Conservation (phyloP, 2,888 invertebrate genomes). For the Baccha elongata region DNA sequence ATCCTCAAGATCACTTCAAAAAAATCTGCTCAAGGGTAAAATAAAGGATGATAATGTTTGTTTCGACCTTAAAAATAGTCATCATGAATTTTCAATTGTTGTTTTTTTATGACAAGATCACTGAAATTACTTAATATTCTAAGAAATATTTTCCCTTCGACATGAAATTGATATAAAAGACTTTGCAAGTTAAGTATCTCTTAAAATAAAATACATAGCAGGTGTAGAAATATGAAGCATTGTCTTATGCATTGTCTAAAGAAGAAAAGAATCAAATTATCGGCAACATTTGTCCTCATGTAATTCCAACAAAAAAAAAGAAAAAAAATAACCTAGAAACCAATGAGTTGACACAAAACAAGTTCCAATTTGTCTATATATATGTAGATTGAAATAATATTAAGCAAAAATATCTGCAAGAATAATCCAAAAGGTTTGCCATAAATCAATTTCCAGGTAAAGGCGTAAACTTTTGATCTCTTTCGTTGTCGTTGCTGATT, state of each 20-base stretch:
- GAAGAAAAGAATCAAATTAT: constrained; percentile 7
- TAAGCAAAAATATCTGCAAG: constrained; percentile 43
- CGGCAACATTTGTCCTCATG: constrained; percentile 16
- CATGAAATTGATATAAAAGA: constrained; percentile 15
- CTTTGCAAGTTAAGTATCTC: constrained; percentile 31
- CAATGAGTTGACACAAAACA: constrained; percentile 40
- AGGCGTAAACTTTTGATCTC: constrained; percentile 83
- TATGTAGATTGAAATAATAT: constrained; percentile 22
- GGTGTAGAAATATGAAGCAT: constrained; percentile 21
- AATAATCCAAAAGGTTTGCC: constrained; percentile 32
- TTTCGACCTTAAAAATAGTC: background rate
- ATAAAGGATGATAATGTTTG: constrained; percentile 17
- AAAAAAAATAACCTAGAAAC: constrained; percentile 2
- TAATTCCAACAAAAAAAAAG: background rate
- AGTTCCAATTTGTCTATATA: constrained; percentile 50
- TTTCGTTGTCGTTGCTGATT: constrained; percentile 83
- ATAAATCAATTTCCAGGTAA: constrained; percentile 66
- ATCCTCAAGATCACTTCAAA: constrained; percentile 4
- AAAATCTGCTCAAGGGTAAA: background rate
- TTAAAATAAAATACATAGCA: background rate
- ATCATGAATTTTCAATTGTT: constrained; percentile 5
- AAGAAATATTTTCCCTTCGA: constrained; percentile 1
- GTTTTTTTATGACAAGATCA: constrained; percentile 6
- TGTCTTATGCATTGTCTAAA: constrained; percentile 11
- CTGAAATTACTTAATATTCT: constrained; percentile 25